Percentiles rank a stretch among this genome's conserved stretches.
Conservation (phyloP, 2,888 invertebrate genomes). For the Dioctria rufipes region DNA sequence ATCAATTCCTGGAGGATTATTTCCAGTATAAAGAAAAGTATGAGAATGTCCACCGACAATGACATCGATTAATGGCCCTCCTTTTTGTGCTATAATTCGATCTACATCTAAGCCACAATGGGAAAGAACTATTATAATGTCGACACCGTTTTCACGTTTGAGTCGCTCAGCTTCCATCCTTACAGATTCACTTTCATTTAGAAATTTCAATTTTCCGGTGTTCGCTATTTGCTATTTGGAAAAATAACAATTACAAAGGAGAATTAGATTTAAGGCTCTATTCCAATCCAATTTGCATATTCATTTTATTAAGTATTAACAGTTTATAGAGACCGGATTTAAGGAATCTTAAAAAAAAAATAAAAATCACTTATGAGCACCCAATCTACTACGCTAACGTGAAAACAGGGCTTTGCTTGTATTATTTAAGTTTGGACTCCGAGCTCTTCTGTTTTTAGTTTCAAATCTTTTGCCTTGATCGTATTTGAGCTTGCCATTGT, state of each 20-base stretch:
- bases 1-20: constrained; percentile 74
- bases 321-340: too few relatives aligned
- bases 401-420: too few relatives aligned
- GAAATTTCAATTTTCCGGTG: constrained; percentile 78
- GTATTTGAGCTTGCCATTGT: too few relatives aligned
- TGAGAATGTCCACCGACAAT: constrained; percentile 92
- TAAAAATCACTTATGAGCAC: too few relatives aligned
- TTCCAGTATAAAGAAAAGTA: constrained; percentile 80
- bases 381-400: too few relatives aligned
- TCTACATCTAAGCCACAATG: constrained; percentile 85
- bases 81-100: constrained; percentile 77
- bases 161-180: constrained; percentile 79
- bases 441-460: too few relatives aligned
- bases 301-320: too few relatives aligned
- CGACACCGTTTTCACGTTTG: constrained; percentile 75
- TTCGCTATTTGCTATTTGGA: constrained; percentile 76
- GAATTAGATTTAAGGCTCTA: too few relatives aligned
- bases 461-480: too few relatives aligned
- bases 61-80: constrained; percentile 80
- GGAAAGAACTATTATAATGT: constrained; percentile 87
- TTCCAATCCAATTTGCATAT: too few relatives aligned
- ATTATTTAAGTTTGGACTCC: too few relatives aligned
- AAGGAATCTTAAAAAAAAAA: too few relatives aligned
- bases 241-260: neutral
- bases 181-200: constrained; percentile 79